phyloP scores from a whole-genome alignment of 2,888 invertebrate genomes.

The Tachina grossa region DNA sequence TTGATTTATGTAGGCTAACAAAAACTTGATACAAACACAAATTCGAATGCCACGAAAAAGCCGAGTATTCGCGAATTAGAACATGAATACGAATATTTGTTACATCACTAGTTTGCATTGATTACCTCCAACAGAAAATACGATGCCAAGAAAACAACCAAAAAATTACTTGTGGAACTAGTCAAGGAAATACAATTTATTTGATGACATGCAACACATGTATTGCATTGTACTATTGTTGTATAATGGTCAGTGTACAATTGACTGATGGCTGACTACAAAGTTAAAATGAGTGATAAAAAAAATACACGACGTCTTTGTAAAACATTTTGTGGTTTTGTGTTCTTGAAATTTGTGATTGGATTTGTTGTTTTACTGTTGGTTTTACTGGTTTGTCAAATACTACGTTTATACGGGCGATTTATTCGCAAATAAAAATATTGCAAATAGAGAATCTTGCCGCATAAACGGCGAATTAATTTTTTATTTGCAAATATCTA shows the following conservation, averaged over 20 bases:
- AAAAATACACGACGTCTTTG: slow-evolving; percentile 25
- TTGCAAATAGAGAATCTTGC: too few relatives aligned
- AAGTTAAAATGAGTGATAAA: slow-evolving; percentile 27
- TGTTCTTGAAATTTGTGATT: slow-evolving; percentile 20
- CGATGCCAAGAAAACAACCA: not conserved
- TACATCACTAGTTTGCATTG: slow-evolving; percentile 15
- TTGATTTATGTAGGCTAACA: too few relatives aligned
- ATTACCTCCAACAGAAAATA: slow-evolving; percentile 25
- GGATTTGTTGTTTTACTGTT: not conserved
- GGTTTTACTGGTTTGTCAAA: slow-evolving; percentile 8
- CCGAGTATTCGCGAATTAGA: too few relatives aligned
- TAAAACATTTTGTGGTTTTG: slow-evolving; percentile 26
- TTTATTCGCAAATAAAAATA: too few relatives aligned
- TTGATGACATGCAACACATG: slow-evolving; percentile 61
- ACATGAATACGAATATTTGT: too few relatives aligned
- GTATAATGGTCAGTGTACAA: slow-evolving; percentile 24
- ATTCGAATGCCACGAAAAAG: too few relatives aligned
- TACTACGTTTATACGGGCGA: too few relatives aligned
- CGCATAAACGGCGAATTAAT: too few relatives aligned
- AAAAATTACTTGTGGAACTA: slow-evolving; percentile 32
- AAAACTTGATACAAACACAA: too few relatives aligned
- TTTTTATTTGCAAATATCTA: too few relatives aligned
- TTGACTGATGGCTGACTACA: slow-evolving; percentile 37
- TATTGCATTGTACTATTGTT: slow-evolving; percentile 18
- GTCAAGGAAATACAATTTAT: slow-evolving; percentile 64